Evolutionary conservation across 2,113 vertebrate species (phyloP).

Genomic region (Apus apus): DNA sequence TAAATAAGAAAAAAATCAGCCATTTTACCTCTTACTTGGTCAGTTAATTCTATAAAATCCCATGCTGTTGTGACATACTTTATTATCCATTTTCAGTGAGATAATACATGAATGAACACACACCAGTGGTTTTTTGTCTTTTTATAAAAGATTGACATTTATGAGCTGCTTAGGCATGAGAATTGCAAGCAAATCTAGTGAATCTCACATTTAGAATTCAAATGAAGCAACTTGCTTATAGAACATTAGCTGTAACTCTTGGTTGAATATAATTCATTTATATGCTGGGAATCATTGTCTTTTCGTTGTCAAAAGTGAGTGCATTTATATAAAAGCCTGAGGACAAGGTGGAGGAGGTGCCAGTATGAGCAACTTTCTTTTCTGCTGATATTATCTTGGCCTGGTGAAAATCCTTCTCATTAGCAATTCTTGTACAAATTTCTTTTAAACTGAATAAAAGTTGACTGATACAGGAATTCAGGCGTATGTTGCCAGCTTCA

Average conservation of each 20-base stretch:
- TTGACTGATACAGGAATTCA: constrained; percentile 69
- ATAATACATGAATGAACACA: not conserved
- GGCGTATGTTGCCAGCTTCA: constrained; percentile 56
- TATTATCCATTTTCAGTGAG: not conserved
- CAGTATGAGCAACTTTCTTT: not conserved
- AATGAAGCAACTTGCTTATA: not conserved
- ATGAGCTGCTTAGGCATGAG: not conserved
- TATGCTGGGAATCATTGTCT: not conserved
- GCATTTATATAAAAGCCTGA: not conserved
- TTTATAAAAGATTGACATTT: not conserved
- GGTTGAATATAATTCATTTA: not conserved
- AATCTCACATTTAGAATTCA: not conserved
- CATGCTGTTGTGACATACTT: not conserved
- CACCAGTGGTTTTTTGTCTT: not conserved
- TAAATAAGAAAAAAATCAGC: not conserved
- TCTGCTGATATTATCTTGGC: not conserved
- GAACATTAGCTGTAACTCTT: not conserved
- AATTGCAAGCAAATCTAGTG: not conserved
- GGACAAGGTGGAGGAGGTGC: not conserved
- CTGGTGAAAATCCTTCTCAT: not conserved
- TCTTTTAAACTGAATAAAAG: not conserved
- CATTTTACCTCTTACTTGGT: not conserved
- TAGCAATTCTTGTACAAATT: not conserved
- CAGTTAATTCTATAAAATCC: not conserved
- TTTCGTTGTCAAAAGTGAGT: not conserved